A percentile compares a stretch with the other conserved stretches of the same genome.
Evolutionary conservation across 2,888 invertebrate species (phyloP).

Genomic region (Drosophila mimica): DNA sequence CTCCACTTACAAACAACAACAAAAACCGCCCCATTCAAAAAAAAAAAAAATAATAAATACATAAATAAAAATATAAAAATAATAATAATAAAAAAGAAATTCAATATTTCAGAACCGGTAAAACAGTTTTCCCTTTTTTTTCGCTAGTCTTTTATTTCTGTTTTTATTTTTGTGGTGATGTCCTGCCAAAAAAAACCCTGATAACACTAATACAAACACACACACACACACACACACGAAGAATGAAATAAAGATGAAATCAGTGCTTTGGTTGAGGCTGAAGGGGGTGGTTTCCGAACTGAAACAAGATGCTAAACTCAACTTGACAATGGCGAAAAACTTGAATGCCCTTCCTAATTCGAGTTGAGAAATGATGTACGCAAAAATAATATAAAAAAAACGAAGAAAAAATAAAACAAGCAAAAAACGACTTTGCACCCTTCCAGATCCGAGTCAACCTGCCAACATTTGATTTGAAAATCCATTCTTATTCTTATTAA

Average conservation of each 20-base stretch:
- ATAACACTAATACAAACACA: conserved; percentile 44
- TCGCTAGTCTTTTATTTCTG: conserved; percentile 18
- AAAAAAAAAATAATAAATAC: not conserved
- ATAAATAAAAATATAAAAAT: too few species aligned
- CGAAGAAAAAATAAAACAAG: not conserved
- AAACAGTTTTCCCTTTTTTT: conserved; percentile 42
- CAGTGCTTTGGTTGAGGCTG: conserved; percentile 17
- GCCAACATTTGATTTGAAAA: not conserved
- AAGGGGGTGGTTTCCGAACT: conserved; percentile 18
- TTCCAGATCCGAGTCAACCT: not conserved
- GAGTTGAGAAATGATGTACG: not conserved
- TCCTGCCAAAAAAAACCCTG: conserved; percentile 58
- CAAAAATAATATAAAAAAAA: not conserved
- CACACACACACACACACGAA: conserved; percentile 1
- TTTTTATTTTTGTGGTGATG: conserved; percentile 6
- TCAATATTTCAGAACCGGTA: conserved; percentile 45
- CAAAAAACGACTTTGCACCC: not conserved
- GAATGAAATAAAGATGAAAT: conserved; percentile 30
- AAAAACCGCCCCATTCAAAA: not conserved
- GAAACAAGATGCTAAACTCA: conserved; percentile 13
- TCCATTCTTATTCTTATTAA: not conserved
- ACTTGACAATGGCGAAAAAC: conserved; percentile 14
- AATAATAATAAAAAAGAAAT: not conserved
- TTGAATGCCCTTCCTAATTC: conserved; percentile 18
- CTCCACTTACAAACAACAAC: conserved; percentile 9